Conservation (phyloP, 2,888 invertebrate species). For the Bombyx huttoni region DNA sequence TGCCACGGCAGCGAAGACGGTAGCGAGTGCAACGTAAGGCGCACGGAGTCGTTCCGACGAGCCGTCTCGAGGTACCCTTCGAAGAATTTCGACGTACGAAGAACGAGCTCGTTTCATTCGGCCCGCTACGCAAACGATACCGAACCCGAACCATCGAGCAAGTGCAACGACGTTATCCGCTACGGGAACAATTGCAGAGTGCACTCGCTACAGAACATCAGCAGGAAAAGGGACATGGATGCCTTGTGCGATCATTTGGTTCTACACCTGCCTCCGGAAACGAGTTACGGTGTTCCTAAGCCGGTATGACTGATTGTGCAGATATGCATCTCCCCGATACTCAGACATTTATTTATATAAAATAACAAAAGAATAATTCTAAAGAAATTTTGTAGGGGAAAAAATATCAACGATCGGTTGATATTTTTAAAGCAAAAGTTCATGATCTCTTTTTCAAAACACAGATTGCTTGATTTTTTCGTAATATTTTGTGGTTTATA, state of each 20-base stretch:
- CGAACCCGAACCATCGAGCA: conserved; percentile 27
- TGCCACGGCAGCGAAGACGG: conserved; percentile 59
- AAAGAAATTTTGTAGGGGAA: conserved; percentile 1
- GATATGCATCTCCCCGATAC: not conserved
- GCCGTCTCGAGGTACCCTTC: conserved; percentile 43
- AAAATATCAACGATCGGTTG: not conserved
- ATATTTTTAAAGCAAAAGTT: too few species aligned
- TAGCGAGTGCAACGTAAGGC: conserved; percentile 54
- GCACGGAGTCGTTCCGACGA: conserved; percentile 52
- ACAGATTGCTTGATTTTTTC: too few species aligned
- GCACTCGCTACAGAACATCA: conserved; percentile 58
- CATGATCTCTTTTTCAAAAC: too few species aligned
- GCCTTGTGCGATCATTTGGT: conserved; percentile 52
- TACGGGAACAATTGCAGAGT: conserved; percentile 43
- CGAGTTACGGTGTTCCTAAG: conserved; percentile 45
- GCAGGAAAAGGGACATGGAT: conserved; percentile 50
- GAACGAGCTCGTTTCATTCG: conserved; percentile 58
- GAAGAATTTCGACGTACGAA: conserved; percentile 43
- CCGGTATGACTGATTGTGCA: conserved; percentile 28
- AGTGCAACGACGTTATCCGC: conserved; percentile 27
- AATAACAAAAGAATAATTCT: conserved; percentile 1
- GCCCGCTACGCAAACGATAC: conserved; percentile 43
- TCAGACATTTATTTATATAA: not conserved
- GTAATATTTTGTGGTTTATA: too few species aligned
- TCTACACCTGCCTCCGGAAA: conserved; percentile 51